Evolutionary conservation across 2,797 vertebrate species (phyloP).

Genomic region (Pseudomugil gertrudae): DNA sequence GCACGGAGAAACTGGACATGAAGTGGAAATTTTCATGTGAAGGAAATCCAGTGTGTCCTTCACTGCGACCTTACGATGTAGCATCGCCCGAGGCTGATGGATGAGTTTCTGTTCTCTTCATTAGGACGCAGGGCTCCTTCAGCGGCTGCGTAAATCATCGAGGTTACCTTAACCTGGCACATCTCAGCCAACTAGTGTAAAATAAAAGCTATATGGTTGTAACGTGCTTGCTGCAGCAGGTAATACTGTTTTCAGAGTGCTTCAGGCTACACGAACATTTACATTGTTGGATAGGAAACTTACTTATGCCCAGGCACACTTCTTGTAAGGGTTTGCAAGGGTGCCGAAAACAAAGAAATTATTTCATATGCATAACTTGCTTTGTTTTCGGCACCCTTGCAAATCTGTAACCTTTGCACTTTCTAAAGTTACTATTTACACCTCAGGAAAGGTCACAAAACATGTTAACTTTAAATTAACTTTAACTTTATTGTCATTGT

Average conservation of each 20-base stretch:
- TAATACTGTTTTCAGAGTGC: constrained; percentile 26
- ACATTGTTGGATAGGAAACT: not conserved
- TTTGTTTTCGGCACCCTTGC: no score
- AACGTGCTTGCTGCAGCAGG: constrained; percentile 7
- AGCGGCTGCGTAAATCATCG: constrained; percentile 38
- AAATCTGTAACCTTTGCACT: no score
- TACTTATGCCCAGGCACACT: no score
- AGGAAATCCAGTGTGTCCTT: constrained; percentile 14
- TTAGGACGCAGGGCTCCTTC: constrained; percentile 45
- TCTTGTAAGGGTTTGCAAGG: no score
- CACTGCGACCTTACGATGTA: constrained; percentile 33
- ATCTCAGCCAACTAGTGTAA: constrained; percentile 18
- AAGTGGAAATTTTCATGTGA: not conserved
- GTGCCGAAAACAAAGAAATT: no score
- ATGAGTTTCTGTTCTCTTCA: constrained; percentile 56
- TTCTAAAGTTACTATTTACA: no score
- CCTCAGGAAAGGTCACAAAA: no score
- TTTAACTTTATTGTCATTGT: no score
- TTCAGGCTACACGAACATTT: constrained; percentile 13
- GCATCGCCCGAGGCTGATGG: constrained; percentile 49
- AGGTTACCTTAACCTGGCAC: constrained; percentile 21
- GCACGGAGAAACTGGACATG: not conserved
- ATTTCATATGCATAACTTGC: no score
- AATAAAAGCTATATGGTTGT: constrained; percentile 24
- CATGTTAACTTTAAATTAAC: no score